Evolutionary conservation across 2,888 invertebrate species (phyloP).

Genomic region (Lomographa bimaculata): DNA sequence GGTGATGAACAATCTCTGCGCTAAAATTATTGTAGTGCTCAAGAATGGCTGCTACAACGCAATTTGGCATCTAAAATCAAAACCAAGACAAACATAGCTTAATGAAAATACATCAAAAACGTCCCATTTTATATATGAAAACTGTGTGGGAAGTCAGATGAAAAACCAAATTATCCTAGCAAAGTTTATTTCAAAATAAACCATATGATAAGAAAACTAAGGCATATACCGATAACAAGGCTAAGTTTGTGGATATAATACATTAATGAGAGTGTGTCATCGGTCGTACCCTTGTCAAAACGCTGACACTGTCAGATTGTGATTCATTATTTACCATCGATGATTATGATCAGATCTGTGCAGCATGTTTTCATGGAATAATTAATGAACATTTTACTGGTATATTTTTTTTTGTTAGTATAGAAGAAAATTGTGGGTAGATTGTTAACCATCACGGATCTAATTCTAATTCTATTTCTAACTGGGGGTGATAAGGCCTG

Average conservation of each 20-base stretch:
- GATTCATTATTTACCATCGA: conserved; percentile 28
- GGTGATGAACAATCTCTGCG: no score
- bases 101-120: conserved; percentile 16
- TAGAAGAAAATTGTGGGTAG: no score
- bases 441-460: no score
- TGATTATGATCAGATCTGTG: conserved; percentile 4
- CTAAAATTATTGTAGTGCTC: no score
- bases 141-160: conserved; percentile 11
- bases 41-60: no score
- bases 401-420: no score
- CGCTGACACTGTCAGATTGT: conserved; percentile 25
- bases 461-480: no score
- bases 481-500: no score
- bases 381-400: no score
- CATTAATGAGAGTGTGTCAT: conserved; percentile 27
- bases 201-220: conserved; percentile 11
- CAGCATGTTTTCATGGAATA: no score
- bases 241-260: conserved; percentile 14
- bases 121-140: conserved; percentile 10
- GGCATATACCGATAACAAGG: background rate
- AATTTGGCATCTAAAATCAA: no score
- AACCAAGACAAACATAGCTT: conserved; percentile 1
- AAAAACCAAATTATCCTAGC: conserved; percentile 3
- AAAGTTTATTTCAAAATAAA: background rate
- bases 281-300: conserved; percentile 27